Conservation (phyloP, 2,113 vertebrate species). For the Odontesthes bonariensis region DNA sequence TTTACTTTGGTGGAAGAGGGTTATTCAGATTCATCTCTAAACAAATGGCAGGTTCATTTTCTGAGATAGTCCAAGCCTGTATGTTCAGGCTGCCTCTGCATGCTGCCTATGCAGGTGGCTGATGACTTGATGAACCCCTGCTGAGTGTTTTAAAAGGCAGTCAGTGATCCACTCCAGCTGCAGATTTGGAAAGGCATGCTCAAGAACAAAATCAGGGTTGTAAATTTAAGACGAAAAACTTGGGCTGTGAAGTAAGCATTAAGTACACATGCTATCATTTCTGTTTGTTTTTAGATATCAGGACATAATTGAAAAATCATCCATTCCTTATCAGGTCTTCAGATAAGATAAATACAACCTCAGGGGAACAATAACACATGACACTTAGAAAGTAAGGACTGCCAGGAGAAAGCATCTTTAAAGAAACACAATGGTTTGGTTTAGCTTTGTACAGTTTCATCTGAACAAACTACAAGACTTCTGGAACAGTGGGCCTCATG, state of each 20-base stretch:
- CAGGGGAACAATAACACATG: too few species aligned
- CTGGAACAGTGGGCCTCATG: too few species aligned
- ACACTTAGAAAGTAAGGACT: too few species aligned
- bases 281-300: background rate
- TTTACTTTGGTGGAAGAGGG: background rate
- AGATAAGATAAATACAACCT: too few species aligned
- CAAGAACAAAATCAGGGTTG: too few species aligned
- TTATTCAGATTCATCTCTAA: background rate
- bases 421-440: too few species aligned
- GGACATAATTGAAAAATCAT: too few species aligned
- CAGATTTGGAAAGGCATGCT: background rate
- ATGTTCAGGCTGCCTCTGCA: background rate
- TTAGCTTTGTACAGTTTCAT: too few species aligned
- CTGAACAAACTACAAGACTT: too few species aligned
- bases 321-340: too few species aligned
- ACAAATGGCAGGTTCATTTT: background rate
- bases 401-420: too few species aligned
- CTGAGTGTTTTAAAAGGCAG: slow-evolving; percentile 2
- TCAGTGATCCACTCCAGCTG: background rate
- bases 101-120: background rate
- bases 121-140: slow-evolving; percentile 15
- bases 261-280: background rate
- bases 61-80: background rate
- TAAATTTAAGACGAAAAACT: background rate
- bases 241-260: background rate